A percentile compares a stretch with the other conserved stretches of the same genome.
These are phyloP conservation scores for Polylopha cassiicola DNA, from an alignment of 2,888 invertebrate genomes.

Conservation along the genomic window DNA sequence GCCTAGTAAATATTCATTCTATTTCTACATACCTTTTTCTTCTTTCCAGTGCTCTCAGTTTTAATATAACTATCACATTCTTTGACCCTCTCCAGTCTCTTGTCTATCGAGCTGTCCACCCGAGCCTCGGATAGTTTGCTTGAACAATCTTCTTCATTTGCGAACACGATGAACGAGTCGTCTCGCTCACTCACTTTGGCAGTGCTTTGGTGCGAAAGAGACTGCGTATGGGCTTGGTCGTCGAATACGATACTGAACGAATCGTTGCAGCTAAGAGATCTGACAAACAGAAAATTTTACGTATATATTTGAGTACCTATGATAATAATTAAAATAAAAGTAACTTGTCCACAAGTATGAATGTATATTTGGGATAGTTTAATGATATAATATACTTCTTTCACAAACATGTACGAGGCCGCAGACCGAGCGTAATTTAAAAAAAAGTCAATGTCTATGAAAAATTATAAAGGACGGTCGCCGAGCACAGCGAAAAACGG, in stretches of 20 bases:
- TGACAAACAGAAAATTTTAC: constrained; percentile 25
- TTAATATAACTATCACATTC: constrained; percentile 44
- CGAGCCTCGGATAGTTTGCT: constrained; percentile 33
- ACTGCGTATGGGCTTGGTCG: constrained; percentile 43
- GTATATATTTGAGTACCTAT: too few species aligned
- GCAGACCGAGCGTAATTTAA: too few species aligned
- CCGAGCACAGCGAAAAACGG: too few species aligned
- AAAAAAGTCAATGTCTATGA: too few species aligned
- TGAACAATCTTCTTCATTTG: constrained; percentile 33
- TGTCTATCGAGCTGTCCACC: constrained; percentile 42
- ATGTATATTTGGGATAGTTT: too few species aligned
- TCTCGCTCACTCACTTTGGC: constrained; percentile 36
- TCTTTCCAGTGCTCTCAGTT: constrained; percentile 43
- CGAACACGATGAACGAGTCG: constrained; percentile 63
- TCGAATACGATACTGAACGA: constrained; percentile 68
- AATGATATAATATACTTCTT: background rate
- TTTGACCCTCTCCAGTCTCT: constrained; percentile 51
- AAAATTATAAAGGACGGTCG: too few species aligned
- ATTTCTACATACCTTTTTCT: constrained; percentile 47
- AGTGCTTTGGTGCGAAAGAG: constrained; percentile 16
- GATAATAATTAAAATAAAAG: too few species aligned
- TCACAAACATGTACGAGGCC: too few species aligned
- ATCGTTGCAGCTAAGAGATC: constrained; percentile 68
- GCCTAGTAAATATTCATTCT: too few species aligned
- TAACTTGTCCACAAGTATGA: too few species aligned